These are phyloP conservation scores for Calephelis virginiensis DNA, from an alignment of 1,140 invertebrate genomes.

Conservation along the genomic window DNA sequence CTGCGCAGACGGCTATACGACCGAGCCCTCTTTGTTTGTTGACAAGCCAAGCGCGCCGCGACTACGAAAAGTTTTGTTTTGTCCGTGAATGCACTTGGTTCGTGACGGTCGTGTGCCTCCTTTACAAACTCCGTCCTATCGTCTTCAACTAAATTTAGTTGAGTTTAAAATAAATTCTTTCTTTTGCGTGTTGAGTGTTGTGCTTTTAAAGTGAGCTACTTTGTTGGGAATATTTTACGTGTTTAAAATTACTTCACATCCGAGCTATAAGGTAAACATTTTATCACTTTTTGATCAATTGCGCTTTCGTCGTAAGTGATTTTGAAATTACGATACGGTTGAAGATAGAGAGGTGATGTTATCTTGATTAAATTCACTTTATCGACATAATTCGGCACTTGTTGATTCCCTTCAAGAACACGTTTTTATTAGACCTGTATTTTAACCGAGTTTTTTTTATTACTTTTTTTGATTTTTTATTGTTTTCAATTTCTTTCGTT, in stretches of 20 bases:
- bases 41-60: conserved; percentile 55
- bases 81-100: conserved; percentile 47
- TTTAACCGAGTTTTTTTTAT: not conserved
- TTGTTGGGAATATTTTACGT: conserved; percentile 37
- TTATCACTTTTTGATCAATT: not conserved
- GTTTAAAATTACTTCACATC: conserved; percentile 28
- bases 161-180: conserved; percentile 42
- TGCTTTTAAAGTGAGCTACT: conserved; percentile 36
- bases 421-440: not conserved
- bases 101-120: conserved; percentile 37
- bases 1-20: conserved; percentile 53
- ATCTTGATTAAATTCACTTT: not conserved
- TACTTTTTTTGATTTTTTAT: not conserved
- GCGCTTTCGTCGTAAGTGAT: not conserved
- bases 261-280: conserved; percentile 25
- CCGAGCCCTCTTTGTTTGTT: conserved; percentile 73
- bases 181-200: conserved; percentile 38
- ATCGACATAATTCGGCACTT: not conserved
- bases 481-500: too few species aligned
- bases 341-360: not conserved
- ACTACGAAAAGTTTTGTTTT: conserved; percentile 42
- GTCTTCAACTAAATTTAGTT: conserved; percentile 53
- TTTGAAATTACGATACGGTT: not conserved
- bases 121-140: conserved; percentile 25
- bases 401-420: not conserved